phyloP scores from a whole-genome alignment of 2,797 vertebrate genomes.

The Periparus ater region DNA sequence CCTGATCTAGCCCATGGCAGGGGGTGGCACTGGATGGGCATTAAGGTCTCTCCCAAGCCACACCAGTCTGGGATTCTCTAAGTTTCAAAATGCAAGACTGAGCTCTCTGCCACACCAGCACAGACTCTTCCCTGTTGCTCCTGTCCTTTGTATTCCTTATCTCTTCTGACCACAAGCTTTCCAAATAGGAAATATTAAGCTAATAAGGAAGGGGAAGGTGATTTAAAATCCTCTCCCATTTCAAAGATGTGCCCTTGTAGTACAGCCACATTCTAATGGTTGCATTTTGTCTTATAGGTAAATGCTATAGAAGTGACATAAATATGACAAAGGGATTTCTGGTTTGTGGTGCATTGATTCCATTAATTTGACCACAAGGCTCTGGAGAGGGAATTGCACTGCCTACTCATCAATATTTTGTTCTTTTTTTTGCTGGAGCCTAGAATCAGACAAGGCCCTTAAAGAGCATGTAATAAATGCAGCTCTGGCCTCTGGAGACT shows the following conservation, averaged over 20 bases:
- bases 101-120: neutral
- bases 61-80: neutral
- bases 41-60: neutral
- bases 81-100: neutral
- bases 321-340: conserved; percentile 30
- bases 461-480: conserved; percentile 42
- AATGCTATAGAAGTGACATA: neutral
- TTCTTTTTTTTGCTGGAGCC: neutral
- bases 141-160: neutral
- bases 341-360: conserved; percentile 24
- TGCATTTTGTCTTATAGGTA: neutral
- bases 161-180: neutral
- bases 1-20: neutral
- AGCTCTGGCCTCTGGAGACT: conserved; percentile 15
- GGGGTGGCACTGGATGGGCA: neutral
- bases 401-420: conserved; percentile 48
- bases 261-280: neutral
- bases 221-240: neutral
- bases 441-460: conserved; percentile 21
- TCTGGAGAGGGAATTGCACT: conserved; percentile 51
- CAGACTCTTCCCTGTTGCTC: neutral
- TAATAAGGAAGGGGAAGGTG: neutral
- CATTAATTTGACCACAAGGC: conserved; percentile 53
- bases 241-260: neutral
- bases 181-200: neutral